Conservation (phyloP, 2,113 vertebrate species). For the Neoarius graeffei region DNA sequence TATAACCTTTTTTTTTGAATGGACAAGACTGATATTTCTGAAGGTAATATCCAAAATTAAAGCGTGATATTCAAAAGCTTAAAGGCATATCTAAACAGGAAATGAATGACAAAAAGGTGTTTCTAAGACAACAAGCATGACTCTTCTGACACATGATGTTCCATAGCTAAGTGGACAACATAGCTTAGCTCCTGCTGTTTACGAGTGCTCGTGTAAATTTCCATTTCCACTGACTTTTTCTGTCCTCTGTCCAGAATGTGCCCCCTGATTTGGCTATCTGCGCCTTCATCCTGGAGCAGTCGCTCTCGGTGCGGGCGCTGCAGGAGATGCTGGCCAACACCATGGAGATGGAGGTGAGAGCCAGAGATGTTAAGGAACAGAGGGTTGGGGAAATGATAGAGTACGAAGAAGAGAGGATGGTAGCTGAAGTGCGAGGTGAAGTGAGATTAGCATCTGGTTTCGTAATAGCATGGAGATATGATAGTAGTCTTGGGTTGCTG, state of each 20-base stretch:
- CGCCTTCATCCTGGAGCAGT: conserved; percentile 86
- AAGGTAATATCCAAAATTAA: not conserved
- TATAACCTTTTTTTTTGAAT: no score
- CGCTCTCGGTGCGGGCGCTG: conserved; percentile 85
- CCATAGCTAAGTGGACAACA: not conserved
- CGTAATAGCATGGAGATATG: not conserved
- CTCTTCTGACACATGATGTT: not conserved
- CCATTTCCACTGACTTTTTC: not conserved
- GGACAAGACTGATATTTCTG: not conserved
- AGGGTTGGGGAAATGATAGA: not conserved
- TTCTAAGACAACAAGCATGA: not conserved
- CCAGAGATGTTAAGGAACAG: not conserved
- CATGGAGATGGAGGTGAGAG: conserved; percentile 79
- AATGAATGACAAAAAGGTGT: not conserved
- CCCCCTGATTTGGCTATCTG: conserved; percentile 90
- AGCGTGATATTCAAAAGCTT: no score
- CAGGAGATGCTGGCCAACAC: conserved; percentile 91
- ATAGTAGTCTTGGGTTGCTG: not conserved
- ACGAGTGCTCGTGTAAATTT: not conserved
- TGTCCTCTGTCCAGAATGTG: conserved; percentile 75
- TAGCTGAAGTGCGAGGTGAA: conserved; percentile 1
- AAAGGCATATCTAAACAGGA: not conserved
- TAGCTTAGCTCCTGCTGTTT: not conserved
- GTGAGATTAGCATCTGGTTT: not conserved
- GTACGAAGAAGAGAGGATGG: not conserved